Evolutionary conservation across 2,113 vertebrate genomes (phyloP), one percentile per base, ranked within the genome.

Genomic region (Aegithalos caudatus): DNA sequence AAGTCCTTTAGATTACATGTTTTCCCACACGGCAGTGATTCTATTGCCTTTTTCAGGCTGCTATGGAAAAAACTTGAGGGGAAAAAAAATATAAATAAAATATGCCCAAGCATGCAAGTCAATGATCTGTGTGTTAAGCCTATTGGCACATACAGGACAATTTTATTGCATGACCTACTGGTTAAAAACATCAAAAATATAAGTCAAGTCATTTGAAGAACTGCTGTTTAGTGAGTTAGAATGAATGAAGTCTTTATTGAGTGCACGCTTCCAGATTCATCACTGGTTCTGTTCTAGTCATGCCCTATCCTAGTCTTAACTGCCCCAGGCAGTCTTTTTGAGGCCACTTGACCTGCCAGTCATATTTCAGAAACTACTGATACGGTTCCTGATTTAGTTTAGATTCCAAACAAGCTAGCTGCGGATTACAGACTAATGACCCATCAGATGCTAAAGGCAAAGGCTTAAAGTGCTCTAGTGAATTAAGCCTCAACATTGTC

Each of bases 361-460:
- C 97, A 97, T 98, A 98, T 98, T 98, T 98, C 97, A 98, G 97
- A 97, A 98, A 97, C 92, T 97, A 97, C 96, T 92, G 97, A 98
- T 98, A 98, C 89, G 97, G 96, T 98, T 95, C 90, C 97, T 98
- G 97, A 97, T 98, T 97, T 97, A 97, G 97, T 98, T 98, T 97
- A 97, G 97, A 98, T 97, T 98, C 96, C 51, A 90, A 97, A 97
- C 96, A 97, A 95, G 96, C 96, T 64, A 35, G 92, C 96, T 98
- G 92, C 90, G 97, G 97, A 98, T 98, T 98, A 97, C 97, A 98
- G 96, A 95, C 98, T 98, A 98, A 98, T 98, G 98, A 98, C 97
- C 98, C 98, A 98, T 98, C 97, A 93, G 95, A 97, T 84, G 97
- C 98, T 98, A 91, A 98, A 98, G 98, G 98, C 98, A 98, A 98